Evolutionary conservation across 1,140 invertebrate genomes (phyloP).

Genomic region (Tribolium castaneum): DNA sequence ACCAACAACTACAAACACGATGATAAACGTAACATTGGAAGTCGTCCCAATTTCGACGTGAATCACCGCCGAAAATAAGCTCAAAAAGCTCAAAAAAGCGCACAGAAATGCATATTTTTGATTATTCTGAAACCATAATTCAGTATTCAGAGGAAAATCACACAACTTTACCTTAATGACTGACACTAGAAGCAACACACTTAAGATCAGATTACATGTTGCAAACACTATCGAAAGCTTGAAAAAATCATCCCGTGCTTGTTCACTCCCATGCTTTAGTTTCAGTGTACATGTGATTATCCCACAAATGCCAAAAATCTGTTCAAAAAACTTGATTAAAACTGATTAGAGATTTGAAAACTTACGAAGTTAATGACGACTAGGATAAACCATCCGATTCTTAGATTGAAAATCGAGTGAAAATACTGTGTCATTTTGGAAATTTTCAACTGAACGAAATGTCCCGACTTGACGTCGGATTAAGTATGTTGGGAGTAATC

Average conservation of each 20-base stretch:
- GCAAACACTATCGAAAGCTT: slow-evolving; percentile 57
- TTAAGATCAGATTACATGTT: slow-evolving; percentile 53
- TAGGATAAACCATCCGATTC: slow-evolving; percentile 45
- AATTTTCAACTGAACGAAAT: not conserved
- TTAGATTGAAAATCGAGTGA: not conserved
- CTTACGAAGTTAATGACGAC: slow-evolving; percentile 53
- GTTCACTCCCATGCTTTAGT: slow-evolving; percentile 51
- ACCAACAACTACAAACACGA: slow-evolving; percentile 55
- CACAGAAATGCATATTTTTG: slow-evolving; percentile 57
- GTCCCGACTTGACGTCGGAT: not conserved
- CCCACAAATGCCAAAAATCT: slow-evolving; percentile 56
- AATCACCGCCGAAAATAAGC: slow-evolving; percentile 54
- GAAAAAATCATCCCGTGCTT: slow-evolving; percentile 52
- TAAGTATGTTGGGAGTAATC: not conserved
- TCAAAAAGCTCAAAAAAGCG: slow-evolving; percentile 55
- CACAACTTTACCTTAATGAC: slow-evolving; percentile 51
- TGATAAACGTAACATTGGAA: slow-evolving; percentile 52
- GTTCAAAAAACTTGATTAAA: slow-evolving; percentile 15
- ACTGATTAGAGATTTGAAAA: slow-evolving; percentile 2
- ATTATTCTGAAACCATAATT: slow-evolving; percentile 50
- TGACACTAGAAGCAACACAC: slow-evolving; percentile 53
- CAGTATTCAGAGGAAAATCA: not conserved
- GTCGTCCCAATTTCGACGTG: slow-evolving; percentile 55
- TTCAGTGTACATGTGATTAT: slow-evolving; percentile 55
- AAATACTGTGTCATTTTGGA: not conserved